Conservation (phyloP, 1,140 invertebrate genomes). For the Halictus rubicundus region DNA sequence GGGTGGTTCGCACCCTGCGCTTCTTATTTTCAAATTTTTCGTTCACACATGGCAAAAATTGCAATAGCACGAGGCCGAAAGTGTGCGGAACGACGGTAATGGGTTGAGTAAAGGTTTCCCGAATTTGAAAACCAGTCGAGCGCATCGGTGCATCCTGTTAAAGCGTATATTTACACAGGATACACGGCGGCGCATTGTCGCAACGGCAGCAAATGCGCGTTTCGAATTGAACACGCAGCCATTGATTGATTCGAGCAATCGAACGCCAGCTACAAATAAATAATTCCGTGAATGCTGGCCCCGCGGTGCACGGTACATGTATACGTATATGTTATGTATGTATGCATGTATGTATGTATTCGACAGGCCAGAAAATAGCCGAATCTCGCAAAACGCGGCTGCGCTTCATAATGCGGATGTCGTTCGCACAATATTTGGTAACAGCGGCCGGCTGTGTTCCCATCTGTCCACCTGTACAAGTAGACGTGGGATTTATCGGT, state of each 20-base stretch:
- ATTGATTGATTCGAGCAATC: slow-evolving; percentile 49
- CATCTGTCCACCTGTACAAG: background rate
- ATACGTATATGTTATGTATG: too few species aligned
- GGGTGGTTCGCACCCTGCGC: too few species aligned
- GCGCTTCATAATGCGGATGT: slow-evolving; percentile 50
- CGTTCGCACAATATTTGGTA: slow-evolving; percentile 50
- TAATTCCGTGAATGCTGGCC: slow-evolving; percentile 25
- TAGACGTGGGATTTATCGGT: background rate
- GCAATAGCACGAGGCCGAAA: background rate
- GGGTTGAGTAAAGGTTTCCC: slow-evolving; percentile 54
- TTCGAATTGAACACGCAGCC: slow-evolving; percentile 39
- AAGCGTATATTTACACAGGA: slow-evolving; percentile 20
- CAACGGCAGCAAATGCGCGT: slow-evolving; percentile 23
- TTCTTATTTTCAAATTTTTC: too few species aligned
- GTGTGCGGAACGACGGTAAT: slow-evolving; percentile 53
- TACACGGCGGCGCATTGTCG: slow-evolving; percentile 30
- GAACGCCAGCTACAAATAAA: slow-evolving; percentile 44
- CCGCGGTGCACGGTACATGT: background rate
- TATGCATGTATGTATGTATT: background rate
- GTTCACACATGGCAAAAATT: background rate
- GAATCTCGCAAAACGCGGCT: slow-evolving; percentile 37
- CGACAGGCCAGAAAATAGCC: slow-evolving; percentile 38
- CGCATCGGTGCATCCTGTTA: slow-evolving; percentile 9
- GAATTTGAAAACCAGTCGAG: slow-evolving; percentile 60
- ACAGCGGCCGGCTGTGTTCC: slow-evolving; percentile 13